Evolutionary conservation across 2,888 invertebrate species (phyloP).

Genomic region (Oscheius sp.): DNA sequence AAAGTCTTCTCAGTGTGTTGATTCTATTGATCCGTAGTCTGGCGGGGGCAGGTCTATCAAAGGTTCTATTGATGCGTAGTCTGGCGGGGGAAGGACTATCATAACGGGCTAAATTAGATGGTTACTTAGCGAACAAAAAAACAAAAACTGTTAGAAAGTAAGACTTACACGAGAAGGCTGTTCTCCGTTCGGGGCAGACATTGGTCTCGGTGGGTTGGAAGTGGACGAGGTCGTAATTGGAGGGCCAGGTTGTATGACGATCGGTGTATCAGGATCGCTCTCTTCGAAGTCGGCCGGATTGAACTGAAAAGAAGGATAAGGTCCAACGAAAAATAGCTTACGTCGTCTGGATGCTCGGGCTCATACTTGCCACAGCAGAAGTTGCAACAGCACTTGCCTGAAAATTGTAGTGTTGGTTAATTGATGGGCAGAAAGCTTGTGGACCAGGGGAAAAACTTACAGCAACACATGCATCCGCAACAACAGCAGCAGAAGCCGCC

Average conservation of each 20-base stretch:
- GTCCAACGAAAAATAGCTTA: conserved; percentile 9
- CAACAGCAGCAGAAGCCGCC: conserved; percentile 85
- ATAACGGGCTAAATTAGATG: conserved; percentile 41
- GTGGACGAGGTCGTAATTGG: conserved; percentile 11
- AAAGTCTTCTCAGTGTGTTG: conserved; percentile 7
- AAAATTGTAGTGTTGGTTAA: no score
- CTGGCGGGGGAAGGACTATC: conserved; percentile 39
- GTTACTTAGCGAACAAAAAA: neutral
- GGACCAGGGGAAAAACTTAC: conserved; percentile 77
- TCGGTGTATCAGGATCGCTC: conserved; percentile 38
- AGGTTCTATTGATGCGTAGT: neutral
- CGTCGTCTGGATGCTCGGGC: conserved; percentile 78
- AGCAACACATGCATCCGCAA: conserved; percentile 88
- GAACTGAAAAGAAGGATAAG: conserved; percentile 11
- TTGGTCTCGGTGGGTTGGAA: conserved; percentile 1
- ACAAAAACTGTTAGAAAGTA: neutral
- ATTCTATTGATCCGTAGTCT: conserved; percentile 31
- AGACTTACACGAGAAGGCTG: conserved; percentile 28
- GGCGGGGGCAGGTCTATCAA: conserved; percentile 41
- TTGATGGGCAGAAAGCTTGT: no score
- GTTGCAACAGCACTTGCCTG: conserved; percentile 86
- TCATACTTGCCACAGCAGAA: conserved; percentile 98
- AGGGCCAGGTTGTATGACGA: conserved; percentile 44
- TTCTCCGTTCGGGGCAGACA: conserved; percentile 14
- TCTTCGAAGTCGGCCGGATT: conserved; percentile 23